Evolutionary conservation across 2,113 vertebrate genomes (phyloP).

Genomic region (Bostrychus sinensis): DNA sequence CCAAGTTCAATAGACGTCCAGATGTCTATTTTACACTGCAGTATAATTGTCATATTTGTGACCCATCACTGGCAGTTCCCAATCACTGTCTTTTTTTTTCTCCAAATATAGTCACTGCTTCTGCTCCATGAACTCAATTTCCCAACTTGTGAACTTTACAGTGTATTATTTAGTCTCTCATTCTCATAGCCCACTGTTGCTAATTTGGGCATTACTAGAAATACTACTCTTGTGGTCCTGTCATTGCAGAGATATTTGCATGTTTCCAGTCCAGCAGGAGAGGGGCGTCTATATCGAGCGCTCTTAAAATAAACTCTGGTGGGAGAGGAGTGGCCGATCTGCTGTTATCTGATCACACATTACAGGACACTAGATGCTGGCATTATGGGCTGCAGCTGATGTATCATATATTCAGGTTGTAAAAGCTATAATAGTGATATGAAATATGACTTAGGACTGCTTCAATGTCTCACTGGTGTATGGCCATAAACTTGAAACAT

Average conservation of each 20-base stretch:
- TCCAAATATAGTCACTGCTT: too few species aligned
- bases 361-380: neutral
- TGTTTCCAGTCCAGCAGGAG: neutral
- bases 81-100: too few species aligned
- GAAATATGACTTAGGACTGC: neutral
- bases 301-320: neutral
- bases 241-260: neutral
- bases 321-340: neutral
- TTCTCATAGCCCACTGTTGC: neutral
- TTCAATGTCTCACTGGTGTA: neutral
- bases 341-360: conserved; percentile 3
- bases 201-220: neutral
- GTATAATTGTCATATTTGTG: too few species aligned
- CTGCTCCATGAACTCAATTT: too few species aligned
- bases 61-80: too few species aligned
- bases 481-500: neutral
- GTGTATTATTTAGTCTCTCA: neutral
- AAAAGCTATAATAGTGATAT: neutral
- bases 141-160: too few species aligned
- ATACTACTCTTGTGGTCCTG: neutral
- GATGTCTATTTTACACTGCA: too few species aligned
- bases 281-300: neutral
- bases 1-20: too few species aligned
- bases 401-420: neutral
- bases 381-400: neutral